Percentiles rank a stretch among this genome's conserved stretches.
These are phyloP conservation scores for Clarias batrachus DNA, from an alignment of 2,113 vertebrate species.

Conservation along the genomic window DNA sequence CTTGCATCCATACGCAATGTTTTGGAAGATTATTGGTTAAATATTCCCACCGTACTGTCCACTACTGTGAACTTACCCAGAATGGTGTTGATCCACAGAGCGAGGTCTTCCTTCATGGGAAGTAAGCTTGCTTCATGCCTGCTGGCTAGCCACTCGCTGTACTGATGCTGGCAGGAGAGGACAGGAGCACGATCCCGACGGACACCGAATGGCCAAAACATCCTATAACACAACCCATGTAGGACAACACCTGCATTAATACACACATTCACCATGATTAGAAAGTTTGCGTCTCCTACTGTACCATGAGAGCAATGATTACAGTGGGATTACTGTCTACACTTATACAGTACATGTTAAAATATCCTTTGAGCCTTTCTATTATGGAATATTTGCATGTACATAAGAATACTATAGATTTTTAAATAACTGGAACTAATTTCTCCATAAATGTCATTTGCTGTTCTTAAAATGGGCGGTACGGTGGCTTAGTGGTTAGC, in stretches of 20 bases:
- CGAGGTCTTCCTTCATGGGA: slow-evolving; percentile 97
- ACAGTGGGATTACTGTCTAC: not conserved
- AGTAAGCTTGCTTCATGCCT: slow-evolving; percentile 92
- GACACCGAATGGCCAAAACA: slow-evolving; percentile 70
- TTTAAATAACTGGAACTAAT: not conserved
- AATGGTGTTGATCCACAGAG: slow-evolving; percentile 88
- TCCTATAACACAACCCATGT: slow-evolving; percentile 55
- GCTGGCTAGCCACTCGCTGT: slow-evolving; percentile 90
- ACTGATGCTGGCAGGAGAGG: slow-evolving; percentile 89
- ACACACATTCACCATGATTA: not conserved
- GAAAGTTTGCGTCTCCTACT: not conserved
- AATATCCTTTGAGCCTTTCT: not conserved
- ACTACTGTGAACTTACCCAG: slow-evolving; percentile 76
- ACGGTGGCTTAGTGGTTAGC: no score
- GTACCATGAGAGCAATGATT: not conserved
- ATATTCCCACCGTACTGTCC: not conserved
- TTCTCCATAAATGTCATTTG: not conserved
- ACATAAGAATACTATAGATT: not conserved
- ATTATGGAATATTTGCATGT: not conserved
- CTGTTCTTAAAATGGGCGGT: not conserved
- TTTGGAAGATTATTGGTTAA: not conserved
- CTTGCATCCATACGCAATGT: not conserved
- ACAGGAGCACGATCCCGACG: slow-evolving; percentile 78
- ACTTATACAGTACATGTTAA: not conserved
- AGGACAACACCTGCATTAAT: not conserved